Conservation (phyloP, 2,113 vertebrate species). For the Cavia aperea region DNA sequence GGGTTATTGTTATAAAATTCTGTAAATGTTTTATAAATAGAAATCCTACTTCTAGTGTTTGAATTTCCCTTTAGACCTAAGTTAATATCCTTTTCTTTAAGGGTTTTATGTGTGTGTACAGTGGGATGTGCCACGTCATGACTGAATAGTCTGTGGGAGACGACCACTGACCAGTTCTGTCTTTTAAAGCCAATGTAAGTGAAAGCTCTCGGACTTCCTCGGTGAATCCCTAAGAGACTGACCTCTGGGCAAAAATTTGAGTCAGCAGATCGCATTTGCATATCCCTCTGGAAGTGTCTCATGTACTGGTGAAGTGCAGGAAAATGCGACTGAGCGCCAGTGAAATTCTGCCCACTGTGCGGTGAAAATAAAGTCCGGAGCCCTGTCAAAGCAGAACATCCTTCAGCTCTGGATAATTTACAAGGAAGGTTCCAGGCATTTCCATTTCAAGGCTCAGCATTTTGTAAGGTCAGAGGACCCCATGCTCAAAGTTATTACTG, state of each 20-base stretch:
- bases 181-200: not conserved
- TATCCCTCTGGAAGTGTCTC: not conserved
- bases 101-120: not conserved
- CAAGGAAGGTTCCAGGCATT: not conserved
- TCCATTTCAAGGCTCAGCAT: not conserved
- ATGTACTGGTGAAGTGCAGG: not conserved
- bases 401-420: not conserved
- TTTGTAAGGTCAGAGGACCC: not conserved
- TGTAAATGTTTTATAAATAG: not conserved
- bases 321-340: rapidly evolving
- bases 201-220: not conserved
- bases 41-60: not conserved
- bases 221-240: not conserved
- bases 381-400: not conserved
- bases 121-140: not conserved
- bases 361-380: rapidly evolving
- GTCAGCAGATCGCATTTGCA: not conserved
- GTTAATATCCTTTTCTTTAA: not conserved
- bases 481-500: not conserved
- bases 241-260: not conserved
- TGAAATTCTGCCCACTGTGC: not conserved
- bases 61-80: not conserved
- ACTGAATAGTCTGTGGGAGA: not conserved
- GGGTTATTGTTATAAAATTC: not conserved
- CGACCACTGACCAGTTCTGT: not conserved